Evolutionary conservation across 2,888 invertebrate species (phyloP), one percentile per base, ranked within the genome.

Genomic region (Eugnorisma glareosa): DNA sequence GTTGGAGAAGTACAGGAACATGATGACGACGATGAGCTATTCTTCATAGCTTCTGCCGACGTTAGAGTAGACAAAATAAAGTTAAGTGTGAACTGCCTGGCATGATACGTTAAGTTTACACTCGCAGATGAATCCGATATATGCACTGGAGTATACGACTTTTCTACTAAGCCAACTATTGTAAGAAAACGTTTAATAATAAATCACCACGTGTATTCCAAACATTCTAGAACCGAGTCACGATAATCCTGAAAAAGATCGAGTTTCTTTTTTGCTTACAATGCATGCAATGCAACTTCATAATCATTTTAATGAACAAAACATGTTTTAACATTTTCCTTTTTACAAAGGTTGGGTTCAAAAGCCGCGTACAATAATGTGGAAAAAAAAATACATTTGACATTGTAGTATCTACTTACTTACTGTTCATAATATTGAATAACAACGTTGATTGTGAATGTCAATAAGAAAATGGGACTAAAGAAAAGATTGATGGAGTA

Each of bases 341-440:
- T n/a, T 43, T 43, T 3, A 54, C 43, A 77, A 77, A 75, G 21
- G 15, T 64, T 64, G 64, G 6, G 43, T 78, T 57, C 35, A 75
- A 63, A 75, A 28, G 43, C 8, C 43, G 43, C 21, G 13, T 28
- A 13, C 35, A 43, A n/a, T 28, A 45, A n/a, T 28, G 48, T 24
- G 35, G 13, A 54, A 43, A n/a, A 4, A 1, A 54, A 77, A 51
- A 28, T 43, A 7, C 43, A 77, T 75, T 64, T 77, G 43, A 37
- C 63, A 66, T 75, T 64, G 64, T 77, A n/a, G 45, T 77, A 21
- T 45, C 24, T 24, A n/a, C 45, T 31, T 24, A n/a, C 45, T 40
- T 31, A 75, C 37, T 15, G 21, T 40, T 48, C 43, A 74, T 31
- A n/a, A 54, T 35, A 59, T 21, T 59, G 6, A 73, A 72, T 37